A percentile compares a stretch with the other conserved stretches of the same genome.
phyloP scores from a whole-genome alignment of 1,140 invertebrate species.

The Diorhabda carinulata region DNA sequence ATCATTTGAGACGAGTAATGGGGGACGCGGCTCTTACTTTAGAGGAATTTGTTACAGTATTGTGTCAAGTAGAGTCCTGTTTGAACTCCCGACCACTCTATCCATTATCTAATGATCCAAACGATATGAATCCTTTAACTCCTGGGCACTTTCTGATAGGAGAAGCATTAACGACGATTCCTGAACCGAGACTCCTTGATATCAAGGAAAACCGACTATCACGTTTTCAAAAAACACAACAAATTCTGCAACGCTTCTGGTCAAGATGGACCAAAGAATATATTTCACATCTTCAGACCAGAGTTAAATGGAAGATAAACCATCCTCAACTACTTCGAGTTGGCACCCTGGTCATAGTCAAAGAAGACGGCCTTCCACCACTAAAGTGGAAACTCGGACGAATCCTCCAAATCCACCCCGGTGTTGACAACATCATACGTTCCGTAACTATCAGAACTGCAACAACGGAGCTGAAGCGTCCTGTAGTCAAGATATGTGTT shows the following conservation, averaged over 20 bases:
- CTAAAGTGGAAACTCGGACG: slow-evolving; percentile 36
- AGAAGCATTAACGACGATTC: slow-evolving; percentile 18
- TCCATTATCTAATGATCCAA: slow-evolving; percentile 27
- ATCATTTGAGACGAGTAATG: slow-evolving; percentile 38
- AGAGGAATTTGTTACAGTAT: slow-evolving; percentile 29
- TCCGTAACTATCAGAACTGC: slow-evolving; percentile 40
- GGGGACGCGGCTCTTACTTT: slow-evolving; percentile 23
- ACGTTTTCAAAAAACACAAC: slow-evolving; percentile 11
- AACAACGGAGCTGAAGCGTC: slow-evolving; percentile 16
- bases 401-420: slow-evolving; percentile 37
- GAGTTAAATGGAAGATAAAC: slow-evolving; percentile 33
- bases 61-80: slow-evolving; percentile 24
- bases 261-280: slow-evolving; percentile 35
- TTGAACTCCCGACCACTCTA: slow-evolving; percentile 33
- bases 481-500: slow-evolving; percentile 25
- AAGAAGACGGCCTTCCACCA: slow-evolving; percentile 31
- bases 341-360: slow-evolving; percentile 42
- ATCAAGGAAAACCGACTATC: slow-evolving; percentile 10
- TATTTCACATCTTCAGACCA: slow-evolving; percentile 26
- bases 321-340: slow-evolving; percentile 21
- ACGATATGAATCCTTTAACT: slow-evolving; percentile 26
- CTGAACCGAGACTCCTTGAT: not conserved
- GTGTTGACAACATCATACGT: slow-evolving; percentile 40
- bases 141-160: slow-evolving; percentile 34
- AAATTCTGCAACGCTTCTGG: slow-evolving; percentile 37